Base-by-base conservation (phyloP, 2,888 invertebrate species). In the Venusia cambrica region DNA sequence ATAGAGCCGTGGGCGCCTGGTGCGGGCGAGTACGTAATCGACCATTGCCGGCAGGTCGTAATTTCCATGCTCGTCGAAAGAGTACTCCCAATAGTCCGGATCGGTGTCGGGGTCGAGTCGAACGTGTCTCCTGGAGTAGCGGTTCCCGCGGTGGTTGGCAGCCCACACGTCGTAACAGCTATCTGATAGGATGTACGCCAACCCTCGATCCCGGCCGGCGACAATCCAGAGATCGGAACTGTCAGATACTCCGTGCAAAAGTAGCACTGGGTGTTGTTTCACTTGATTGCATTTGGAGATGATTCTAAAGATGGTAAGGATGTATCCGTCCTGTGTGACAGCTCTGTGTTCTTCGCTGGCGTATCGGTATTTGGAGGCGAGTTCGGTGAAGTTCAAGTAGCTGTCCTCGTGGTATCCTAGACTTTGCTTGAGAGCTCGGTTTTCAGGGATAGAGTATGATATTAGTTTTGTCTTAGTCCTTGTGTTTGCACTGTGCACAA, bases 51-150 rank as follows among this genome's bases (percentile, higher is more conserved):
- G 92, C 1, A 94, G 38, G 65, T 96, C 95, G 51, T 88, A 89
- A 21, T 77, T 57, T 0, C 92, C 94, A 64, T 92, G 91, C 64
- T 95, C 92, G 59, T 94, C 92, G 75, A 90, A 91, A 16, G 91
- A 89, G 56, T 77, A 90, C 12, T 85, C 54, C 90, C 90, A 90
- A 50, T 68, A 90, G 5, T 64, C 46, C 1, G 57, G 38, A 35
- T 89, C 78, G 0, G 38, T 62, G 31, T 79, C 57, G 0, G 84
- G 72, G 31, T 85, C 53, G 59, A 81, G 54, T 1, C 60, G 71
- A 0, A 67, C 54, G 50, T 93, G 93, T n/a, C 65, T 70, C 19
- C 87, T 73, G 1, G 90, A 88, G 62, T 92, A 92, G 5, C 74
- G 76, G 53, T 90, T 92, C 4, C 93, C 94, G 43, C 94, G 80